Conservation (phyloP, 2,888 invertebrate species). For the Morpho helenor region DNA sequence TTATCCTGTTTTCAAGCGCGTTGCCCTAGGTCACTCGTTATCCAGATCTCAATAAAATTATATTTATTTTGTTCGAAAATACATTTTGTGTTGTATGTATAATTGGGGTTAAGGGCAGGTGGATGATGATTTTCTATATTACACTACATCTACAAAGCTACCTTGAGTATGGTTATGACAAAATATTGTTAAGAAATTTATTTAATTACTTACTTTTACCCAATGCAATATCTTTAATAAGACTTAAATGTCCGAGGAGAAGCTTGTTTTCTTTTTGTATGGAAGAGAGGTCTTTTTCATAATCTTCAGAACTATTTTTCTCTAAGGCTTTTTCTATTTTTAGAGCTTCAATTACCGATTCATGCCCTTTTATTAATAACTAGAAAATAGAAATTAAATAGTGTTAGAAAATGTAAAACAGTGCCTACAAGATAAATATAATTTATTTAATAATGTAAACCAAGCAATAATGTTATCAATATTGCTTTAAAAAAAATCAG, state of each 20-base stretch:
- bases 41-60: no score
- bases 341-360: constrained; percentile 39
- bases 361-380: constrained; percentile 36
- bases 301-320: constrained; percentile 28
- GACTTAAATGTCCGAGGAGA: constrained; percentile 35
- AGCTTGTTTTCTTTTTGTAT: constrained; percentile 38
- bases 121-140: no score
- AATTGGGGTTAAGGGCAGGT: no score
- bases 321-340: constrained; percentile 40
- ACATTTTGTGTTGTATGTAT: no score
- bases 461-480: no score
- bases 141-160: no score
- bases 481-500: no score
- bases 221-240: constrained; percentile 35
- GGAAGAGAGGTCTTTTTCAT: constrained; percentile 30
- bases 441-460: no score
- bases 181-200: not conserved
- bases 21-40: no score
- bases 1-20: no score
- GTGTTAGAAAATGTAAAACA: not conserved
- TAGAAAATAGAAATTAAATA: constrained; percentile 15
- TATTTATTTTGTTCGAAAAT: no score
- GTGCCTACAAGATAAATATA: no score
- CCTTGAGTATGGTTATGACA: not conserved
- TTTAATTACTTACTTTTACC: constrained; percentile 43